phyloP scores from a whole-genome alignment of 2,113 vertebrate genomes.

The Pardalotus punctatus region DNA sequence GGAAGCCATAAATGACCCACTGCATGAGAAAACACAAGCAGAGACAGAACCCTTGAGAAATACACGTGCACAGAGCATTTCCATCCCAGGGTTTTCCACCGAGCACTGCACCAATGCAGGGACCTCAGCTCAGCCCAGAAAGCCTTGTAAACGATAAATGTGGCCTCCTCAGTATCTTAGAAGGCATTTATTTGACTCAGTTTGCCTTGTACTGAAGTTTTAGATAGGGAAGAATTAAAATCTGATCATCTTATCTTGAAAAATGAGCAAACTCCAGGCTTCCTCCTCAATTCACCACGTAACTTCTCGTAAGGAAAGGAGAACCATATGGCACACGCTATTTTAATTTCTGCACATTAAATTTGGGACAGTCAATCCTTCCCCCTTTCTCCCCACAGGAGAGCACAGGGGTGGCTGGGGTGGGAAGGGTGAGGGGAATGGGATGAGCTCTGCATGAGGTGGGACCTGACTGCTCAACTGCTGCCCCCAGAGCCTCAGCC shows the following conservation, averaged over 20 bases:
- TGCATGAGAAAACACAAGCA: background rate
- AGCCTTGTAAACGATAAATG: background rate
- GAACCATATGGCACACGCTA: background rate
- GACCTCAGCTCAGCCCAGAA: background rate
- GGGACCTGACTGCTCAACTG: background rate
- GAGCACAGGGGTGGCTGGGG: background rate
- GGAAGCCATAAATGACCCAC: background rate
- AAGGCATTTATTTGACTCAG: background rate
- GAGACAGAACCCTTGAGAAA: background rate
- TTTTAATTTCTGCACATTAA: background rate
- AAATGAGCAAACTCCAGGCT: background rate
- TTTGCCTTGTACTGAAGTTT: background rate
- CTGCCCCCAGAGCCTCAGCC: background rate
- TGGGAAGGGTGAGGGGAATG: background rate
- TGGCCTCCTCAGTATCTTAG: background rate
- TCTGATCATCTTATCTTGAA: background rate
- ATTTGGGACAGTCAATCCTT: background rate
- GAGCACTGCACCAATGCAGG: background rate
- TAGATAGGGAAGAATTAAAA: background rate
- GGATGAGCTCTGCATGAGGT: rapidly evolving
- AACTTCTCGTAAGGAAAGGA: background rate
- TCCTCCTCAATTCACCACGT: background rate
- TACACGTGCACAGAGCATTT: background rate
- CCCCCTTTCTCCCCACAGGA: background rate
- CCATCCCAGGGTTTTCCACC: background rate